These are phyloP conservation scores for Esox niger DNA, from an alignment of 2,113 vertebrate species.

Conservation along the genomic window DNA sequence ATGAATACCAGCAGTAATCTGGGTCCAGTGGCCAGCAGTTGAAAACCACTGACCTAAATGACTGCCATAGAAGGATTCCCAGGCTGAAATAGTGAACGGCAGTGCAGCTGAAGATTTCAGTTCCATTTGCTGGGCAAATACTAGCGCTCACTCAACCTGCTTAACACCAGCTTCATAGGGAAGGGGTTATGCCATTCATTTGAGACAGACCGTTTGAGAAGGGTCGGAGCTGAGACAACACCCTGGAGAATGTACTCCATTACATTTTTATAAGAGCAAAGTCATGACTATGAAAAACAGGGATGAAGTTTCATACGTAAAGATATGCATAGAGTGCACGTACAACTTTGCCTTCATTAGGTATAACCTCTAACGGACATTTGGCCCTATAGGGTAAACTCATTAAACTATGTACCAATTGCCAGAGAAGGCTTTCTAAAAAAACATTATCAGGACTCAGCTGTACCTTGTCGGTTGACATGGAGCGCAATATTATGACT, in stretches of 20 bases:
- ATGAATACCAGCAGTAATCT: too few relatives aligned
- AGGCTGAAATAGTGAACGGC: too few relatives aligned
- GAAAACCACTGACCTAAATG: too few relatives aligned
- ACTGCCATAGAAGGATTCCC: too few relatives aligned
- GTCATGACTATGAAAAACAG: conserved; percentile 14
- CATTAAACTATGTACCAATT: conserved; percentile 9
- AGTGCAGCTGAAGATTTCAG: too few relatives aligned
- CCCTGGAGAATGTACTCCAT: conserved; percentile 22
- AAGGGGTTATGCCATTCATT: conserved; percentile 33
- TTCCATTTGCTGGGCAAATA: too few relatives aligned
- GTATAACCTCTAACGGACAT: background rate
- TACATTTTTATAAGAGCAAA: conserved; percentile 18
- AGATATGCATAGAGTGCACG: background rate
- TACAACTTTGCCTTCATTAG: background rate
- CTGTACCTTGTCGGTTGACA: too few relatives aligned
- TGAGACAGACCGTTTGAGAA: background rate
- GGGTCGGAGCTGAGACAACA: conserved; percentile 5
- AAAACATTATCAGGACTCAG: conserved; percentile 1
- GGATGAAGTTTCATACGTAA: background rate
- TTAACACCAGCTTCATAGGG: conserved; percentile 29
- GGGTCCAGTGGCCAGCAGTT: too few relatives aligned
- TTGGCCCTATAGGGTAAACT: background rate
- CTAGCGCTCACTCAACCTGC: conserved; percentile 27
- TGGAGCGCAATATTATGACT: too few relatives aligned
- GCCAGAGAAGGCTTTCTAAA: conserved; percentile 15